A percentile compares a stretch with the other conserved stretches of the same genome.
Conservation (phyloP, 2,797 vertebrate species). For the Champsocephalus esox region DNA sequence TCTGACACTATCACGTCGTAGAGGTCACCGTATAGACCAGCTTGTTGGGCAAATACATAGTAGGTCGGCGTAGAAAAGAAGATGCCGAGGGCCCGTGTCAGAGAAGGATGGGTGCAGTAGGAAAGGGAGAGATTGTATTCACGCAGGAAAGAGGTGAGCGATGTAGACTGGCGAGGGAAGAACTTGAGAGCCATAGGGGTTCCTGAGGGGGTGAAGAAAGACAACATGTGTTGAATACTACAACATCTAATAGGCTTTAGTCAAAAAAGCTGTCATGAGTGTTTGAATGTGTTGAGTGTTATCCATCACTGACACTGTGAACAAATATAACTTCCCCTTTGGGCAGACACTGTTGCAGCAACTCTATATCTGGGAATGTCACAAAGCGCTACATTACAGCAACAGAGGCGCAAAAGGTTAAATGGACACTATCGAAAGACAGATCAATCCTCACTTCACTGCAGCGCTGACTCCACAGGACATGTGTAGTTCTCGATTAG, state of each 20-base stretch:
- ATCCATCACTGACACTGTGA: constrained; percentile 54
- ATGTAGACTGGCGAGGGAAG: constrained; percentile 90
- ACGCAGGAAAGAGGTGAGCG: constrained; percentile 91
- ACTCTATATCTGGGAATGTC: constrained; percentile 64
- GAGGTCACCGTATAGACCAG: constrained; percentile 93
- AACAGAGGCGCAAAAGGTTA: constrained; percentile 62
- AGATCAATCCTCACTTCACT: constrained; percentile 27
- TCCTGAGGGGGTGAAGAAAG: constrained; percentile 79
- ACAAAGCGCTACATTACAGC: constrained; percentile 56
- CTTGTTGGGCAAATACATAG: constrained; percentile 95
- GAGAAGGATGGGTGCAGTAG: constrained; percentile 91
- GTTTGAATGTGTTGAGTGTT: constrained; percentile 17
- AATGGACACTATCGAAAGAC: constrained; percentile 55
- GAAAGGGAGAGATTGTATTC: constrained; percentile 96
- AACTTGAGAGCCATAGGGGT: constrained; percentile 96
- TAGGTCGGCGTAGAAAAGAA: constrained; percentile 92
- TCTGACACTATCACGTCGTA: constrained; percentile 94
- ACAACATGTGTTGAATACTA: constrained; percentile 12
- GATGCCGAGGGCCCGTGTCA: constrained; percentile 92
- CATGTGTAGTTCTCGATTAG: constrained; percentile 17
- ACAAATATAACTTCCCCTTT: constrained; percentile 67
- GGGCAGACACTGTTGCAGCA: constrained; percentile 56
- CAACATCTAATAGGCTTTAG: constrained; percentile 8
- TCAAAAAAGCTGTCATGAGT: constrained; percentile 19
- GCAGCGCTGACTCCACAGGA: constrained; percentile 10